Evolutionary conservation across 2,797 vertebrate species (phyloP).

Genomic region (Borostomias antarcticus): DNA sequence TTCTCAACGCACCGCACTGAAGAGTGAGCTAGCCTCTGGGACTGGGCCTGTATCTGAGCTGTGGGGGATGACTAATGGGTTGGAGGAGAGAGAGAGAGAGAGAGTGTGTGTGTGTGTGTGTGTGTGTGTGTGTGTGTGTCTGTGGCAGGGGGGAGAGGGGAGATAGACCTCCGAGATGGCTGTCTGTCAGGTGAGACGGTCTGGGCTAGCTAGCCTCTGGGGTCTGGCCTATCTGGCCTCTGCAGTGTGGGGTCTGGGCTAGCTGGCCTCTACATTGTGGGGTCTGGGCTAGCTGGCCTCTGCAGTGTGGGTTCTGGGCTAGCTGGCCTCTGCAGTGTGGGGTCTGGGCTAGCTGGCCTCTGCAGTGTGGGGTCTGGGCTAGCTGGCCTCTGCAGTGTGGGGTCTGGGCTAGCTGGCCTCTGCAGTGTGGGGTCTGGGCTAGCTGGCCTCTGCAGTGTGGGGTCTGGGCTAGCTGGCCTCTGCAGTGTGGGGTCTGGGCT

Average conservation of each 20-base stretch:
- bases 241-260: no score
- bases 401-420: not conserved
- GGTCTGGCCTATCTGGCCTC: no score
- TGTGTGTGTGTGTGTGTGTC: conserved; percentile 35
- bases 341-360: no score
- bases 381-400: no score
- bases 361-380: no score
- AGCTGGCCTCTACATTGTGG: no score
- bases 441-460: not conserved
- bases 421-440: not conserved
- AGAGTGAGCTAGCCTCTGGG: conserved; percentile 47
- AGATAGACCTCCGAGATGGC: conserved; percentile 5
- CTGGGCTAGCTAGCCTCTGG: not conserved
- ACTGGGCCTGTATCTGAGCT: conserved; percentile 36
- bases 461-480: no score
- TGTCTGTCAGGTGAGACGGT: not conserved
- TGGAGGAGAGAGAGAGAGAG: conserved; percentile 55
- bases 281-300: no score
- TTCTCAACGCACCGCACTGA: conserved; percentile 53
- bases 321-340: no score
- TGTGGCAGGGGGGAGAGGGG: conserved; percentile 44
- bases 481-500: no score
- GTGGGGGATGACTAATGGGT: conserved; percentile 26
- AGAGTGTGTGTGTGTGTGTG: conserved; percentile 30
- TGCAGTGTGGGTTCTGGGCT: no score